Base-by-base conservation (phyloP, 2,113 vertebrate genomes). In the Noturus placidus region DNA sequence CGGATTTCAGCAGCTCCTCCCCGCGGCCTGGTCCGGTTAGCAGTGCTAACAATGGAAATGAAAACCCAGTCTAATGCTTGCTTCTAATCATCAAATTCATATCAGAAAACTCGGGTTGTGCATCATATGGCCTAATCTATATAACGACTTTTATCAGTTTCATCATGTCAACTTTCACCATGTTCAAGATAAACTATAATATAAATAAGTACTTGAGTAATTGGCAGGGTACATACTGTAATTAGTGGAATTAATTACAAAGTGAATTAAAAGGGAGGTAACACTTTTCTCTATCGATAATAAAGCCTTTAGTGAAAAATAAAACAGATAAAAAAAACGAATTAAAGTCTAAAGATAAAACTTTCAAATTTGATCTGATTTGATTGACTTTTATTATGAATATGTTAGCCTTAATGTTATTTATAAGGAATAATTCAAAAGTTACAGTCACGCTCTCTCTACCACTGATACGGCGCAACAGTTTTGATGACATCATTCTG, bases 1-100 rank as follows among this genome's bases (percentile, higher is more conserved):
- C 82, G 86, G n/a, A 20, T 42, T 77, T 65, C 25, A 22, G 27
- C 0, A 14, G 30, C 85, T 76, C 22, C 8, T n/a, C 20, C 15
- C 2, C 86, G 69, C 1, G 83, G 86, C 86, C 76, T 82, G 57
- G 2, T 74, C 11, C 27, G 78, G 57, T 54, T 50, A 74, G 20
- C 59, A 52, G 11, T 1, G 50, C 50, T 50, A 27, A 50, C 0
- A 0, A 7, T 15, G 10, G 22, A 27, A 27, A 27, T 27, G 22
- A 7, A 22, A 77, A 3, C 27, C 2, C 2, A 6, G 67, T 6
- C 42, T 15, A n/a, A 15, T n/a, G 22, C 4, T 77, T 50, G 15
- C 42, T 52, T 6, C 10, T 77, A 0, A 77, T 25, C 0, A 50
- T 77, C 46, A 27, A 46, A 5, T 30, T 38, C 11, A 8, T 17